Evolutionary conservation across 2,888 invertebrate genomes (phyloP).

Genomic region (Panzeria rudis): DNA sequence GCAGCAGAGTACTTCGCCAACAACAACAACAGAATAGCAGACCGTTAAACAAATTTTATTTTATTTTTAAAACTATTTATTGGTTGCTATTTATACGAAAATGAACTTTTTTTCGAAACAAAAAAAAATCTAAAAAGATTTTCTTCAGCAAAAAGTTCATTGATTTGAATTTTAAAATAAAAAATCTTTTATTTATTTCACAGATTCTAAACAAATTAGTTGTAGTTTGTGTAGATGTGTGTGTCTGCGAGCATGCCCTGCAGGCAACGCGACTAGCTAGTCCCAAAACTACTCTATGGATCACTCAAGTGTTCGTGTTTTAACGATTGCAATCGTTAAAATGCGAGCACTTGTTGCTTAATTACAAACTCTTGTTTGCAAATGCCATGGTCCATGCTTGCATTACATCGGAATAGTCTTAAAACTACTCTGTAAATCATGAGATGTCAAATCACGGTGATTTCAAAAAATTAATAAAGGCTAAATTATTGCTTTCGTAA

Average conservation of each 20-base stretch:
- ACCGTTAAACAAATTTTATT: slow-evolving; percentile 35
- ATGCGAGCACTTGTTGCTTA: too few species aligned
- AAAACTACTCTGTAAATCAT: too few species aligned
- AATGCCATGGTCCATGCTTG: too few species aligned
- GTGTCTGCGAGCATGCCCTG: neutral
- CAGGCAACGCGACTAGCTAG: too few species aligned
- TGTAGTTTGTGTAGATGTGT: neutral
- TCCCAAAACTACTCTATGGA: too few species aligned
- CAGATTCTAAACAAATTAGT: slow-evolving; percentile 43
- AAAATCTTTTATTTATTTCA: slow-evolving; percentile 29
- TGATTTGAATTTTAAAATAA: slow-evolving; percentile 45
- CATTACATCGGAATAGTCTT: too few species aligned
- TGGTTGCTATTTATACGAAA: slow-evolving; percentile 21
- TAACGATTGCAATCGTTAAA: too few species aligned
- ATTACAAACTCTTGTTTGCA: too few species aligned
- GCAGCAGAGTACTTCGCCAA: slow-evolving; percentile 6
- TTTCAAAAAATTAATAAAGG: too few species aligned
- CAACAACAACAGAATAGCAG: slow-evolving; percentile 1
- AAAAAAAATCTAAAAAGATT: neutral
- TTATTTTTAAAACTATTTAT: slow-evolving; percentile 51
- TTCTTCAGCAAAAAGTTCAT: slow-evolving; percentile 48
- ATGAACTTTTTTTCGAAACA: neutral
- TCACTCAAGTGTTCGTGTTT: too few species aligned
- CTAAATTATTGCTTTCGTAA: too few species aligned
- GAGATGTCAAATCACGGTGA: too few species aligned